A percentile compares a stretch with the other conserved stretches of the same genome.
Evolutionary conservation across 2,113 vertebrate genomes (phyloP).

Genomic region (Archocentrus centrarchus): DNA sequence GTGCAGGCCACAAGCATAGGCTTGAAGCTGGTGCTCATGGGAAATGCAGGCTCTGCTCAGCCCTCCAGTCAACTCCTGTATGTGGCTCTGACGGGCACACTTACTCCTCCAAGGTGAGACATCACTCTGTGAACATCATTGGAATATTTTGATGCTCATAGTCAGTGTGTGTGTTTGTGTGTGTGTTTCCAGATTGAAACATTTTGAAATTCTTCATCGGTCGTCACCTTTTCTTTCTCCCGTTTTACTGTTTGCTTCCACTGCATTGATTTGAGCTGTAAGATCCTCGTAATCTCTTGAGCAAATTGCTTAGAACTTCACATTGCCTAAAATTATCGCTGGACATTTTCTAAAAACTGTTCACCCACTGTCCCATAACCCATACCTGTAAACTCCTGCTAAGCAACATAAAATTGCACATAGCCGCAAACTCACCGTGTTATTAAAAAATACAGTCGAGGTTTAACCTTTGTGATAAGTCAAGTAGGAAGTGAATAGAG

Average conservation of each 20-base stretch:
- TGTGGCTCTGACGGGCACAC: slow-evolving; percentile 88
- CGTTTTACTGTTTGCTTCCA: neutral
- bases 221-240: neutral
- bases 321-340: neutral
- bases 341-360: neutral
- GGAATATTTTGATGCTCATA: neutral
- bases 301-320: slow-evolving; percentile 8
- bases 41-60: slow-evolving; percentile 88
- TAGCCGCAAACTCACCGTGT: slow-evolving; percentile 2
- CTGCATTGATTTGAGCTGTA: slow-evolving; percentile 4
- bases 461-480: slow-evolving; percentile 27
- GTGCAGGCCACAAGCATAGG: slow-evolving; percentile 83
- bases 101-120: slow-evolving; percentile 83
- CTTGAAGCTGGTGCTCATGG: slow-evolving; percentile 79
- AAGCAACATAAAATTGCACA: neutral
- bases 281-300: neutral
- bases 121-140: neutral
- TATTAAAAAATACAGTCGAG: neutral
- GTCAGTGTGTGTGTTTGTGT: too few species aligned
- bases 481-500: slow-evolving; percentile 18
- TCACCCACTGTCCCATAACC: neutral
- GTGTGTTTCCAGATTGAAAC: too few species aligned
- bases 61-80: slow-evolving; percentile 63
- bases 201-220: neutral
- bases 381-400: neutral